Base-by-base conservation (phyloP, 1,140 invertebrate species). In the Magallana angulata region DNA sequence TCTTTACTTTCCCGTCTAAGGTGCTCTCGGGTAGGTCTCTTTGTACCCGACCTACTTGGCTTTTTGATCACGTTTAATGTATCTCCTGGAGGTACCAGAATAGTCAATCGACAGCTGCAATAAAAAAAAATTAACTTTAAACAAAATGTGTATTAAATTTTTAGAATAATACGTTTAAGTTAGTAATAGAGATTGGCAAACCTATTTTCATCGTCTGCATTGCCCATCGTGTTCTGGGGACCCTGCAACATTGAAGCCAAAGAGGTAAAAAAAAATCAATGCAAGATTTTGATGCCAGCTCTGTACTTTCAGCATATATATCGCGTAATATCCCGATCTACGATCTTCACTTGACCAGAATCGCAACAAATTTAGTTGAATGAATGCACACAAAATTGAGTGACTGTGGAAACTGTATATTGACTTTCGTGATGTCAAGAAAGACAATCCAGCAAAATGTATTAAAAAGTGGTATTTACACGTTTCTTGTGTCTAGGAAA, bases 11-110 rank as follows among this genome's bases (percentile, higher is more conserved):
- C 68, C 7, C 4, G 24, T 30, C 68, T 30, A 30, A 76, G 6
- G 24, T 36, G 24, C 9, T 30, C 24, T 76, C 68, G 68, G 18
- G 68, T 76, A 5, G 68, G 68, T 30, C 24, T 24, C 24, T 76
- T 76, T 5, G 24, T 11, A 12, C 18, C 68, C 36, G 68, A 30
- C 36, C 68, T 76, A 2, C 24, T 76, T 76, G 68, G 68, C 7
- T 76, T 76, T 76, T 30, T 76, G 24, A 76, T 11, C 68, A 76
- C 68, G 8, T 76, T 76, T 76, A 76, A 76, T 36, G 24, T 36
- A 12, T 76, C 68, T 76, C 68, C 68, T 4, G 68, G 68, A 76
- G 68, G 68, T 12, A 76, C 68, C 68, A 76, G 24, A 12, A 76
- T 12, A 76, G 68, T 76, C 12, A 76, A 12, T 30, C 68, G 8